Base-by-base conservation (phyloP, 2,888 invertebrate species). In the Pachydiplax longipennis region DNA sequence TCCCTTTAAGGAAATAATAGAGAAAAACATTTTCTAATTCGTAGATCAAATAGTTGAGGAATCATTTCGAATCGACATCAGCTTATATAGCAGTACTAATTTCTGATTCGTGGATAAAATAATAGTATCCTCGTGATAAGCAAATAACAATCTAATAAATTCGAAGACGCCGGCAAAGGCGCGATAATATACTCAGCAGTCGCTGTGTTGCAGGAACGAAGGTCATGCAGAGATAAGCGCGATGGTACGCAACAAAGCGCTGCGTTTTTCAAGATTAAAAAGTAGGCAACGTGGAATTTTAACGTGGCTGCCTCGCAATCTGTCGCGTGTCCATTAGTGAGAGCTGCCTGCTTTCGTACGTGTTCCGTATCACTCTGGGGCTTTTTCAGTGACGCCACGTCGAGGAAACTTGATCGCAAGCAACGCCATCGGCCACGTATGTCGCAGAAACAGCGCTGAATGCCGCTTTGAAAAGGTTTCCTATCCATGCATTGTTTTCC, bases 381-480 rank as follows among this genome's bases (percentile, higher is more conserved):
- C 25, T 83, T 31, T 25, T 53, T 12, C 35, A 35, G 61, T 40
- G 61, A 61, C 35, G 87, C 87, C 87, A 87, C 87, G 87, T 87
- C 87, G 37, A 61, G 65, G 31, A 87, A 87, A 87, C 87, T 61
- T 65, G 61, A 65, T 87, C 37, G 58, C 65, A 48, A 8, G 87
- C 18, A 87, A 61, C 37, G 35, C 15, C 61, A 13, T 83, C 61
- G 35, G 87, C 65, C 65, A 87, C 87, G 87, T 87, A 48, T 87
- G 83, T 58, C 83, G 53, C 83, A 58, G 4, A 58, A 53, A 40
- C n/a, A 22, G n/a, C 61, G 53, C 25, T 13, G 40, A 18, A 31
- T 13, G 83, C 58, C 18, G 87, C 12, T n/a, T 87, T n/a, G 18
- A 40, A 87, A n/a, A 61, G 87, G 87, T 31, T 73, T 73, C 73